Conservation (phyloP, 1,140 invertebrate genomes). For the Halesus radiatus region DNA sequence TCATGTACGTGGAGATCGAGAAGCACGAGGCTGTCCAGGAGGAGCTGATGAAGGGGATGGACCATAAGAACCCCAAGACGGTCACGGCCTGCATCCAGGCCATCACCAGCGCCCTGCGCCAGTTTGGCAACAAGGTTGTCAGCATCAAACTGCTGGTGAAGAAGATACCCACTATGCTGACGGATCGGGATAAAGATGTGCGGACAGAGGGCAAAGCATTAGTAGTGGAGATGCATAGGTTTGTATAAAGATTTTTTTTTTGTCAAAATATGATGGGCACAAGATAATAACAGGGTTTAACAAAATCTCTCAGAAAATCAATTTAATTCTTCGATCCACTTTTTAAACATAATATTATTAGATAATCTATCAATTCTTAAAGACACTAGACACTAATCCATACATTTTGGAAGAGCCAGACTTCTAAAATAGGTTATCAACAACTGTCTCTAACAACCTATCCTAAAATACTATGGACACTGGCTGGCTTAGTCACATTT, state of each 20-base stretch:
- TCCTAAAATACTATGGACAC: no score
- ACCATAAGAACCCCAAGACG: constrained; percentile 96
- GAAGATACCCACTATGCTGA: constrained; percentile 85
- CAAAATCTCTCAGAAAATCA: no score
- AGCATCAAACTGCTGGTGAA: constrained; percentile 92
- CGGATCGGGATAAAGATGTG: constrained; percentile 93
- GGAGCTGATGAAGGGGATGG: constrained; percentile 93
- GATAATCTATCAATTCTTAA: not conserved
- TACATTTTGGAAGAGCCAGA: no score
- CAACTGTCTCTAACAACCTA: no score
- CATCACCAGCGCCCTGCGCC: constrained; percentile 82
- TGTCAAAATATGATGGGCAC: not conserved
- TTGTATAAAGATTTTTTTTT: not conserved
- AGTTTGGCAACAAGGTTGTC: constrained; percentile 94
- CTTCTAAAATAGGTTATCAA: no score
- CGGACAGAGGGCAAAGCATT: constrained; percentile 92
- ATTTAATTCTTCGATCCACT: no score
- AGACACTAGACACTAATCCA: no score
- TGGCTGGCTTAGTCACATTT: no score
- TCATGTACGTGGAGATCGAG: constrained; percentile 97
- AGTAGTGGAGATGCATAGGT: constrained; percentile 91
- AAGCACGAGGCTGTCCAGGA: constrained; percentile 93
- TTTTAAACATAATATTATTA: no score
- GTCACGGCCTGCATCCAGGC: constrained; percentile 87
- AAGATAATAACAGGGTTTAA: no score